phyloP scores from a whole-genome alignment of 35 echinoderm and acorn worm genomes.

The Eucidaris tribuloides region DNA sequence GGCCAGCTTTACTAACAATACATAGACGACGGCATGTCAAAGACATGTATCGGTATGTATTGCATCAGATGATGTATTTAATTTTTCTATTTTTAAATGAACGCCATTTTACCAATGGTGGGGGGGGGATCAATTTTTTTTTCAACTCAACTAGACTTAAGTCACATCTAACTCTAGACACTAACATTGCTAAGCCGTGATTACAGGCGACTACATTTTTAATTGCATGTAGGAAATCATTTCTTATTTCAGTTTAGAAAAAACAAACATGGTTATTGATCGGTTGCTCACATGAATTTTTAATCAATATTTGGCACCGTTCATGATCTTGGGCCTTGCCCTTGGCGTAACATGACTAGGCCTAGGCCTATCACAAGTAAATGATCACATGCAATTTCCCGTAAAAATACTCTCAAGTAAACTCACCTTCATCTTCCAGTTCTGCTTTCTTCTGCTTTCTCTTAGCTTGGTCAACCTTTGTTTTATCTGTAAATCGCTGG shows the following conservation, averaged over 20 bases:
- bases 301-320: background rate
- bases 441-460: constrained; percentile 26
- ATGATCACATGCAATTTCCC: constrained; percentile 40
- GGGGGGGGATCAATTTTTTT: too few species aligned
- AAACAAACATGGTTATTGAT: background rate
- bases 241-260: background rate
- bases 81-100: too few species aligned
- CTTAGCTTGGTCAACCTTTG: constrained; percentile 33
- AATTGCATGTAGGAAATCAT: background rate
- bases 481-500: constrained; percentile 35
- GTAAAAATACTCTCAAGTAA: constrained; percentile 30
- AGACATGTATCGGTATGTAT: too few species aligned
- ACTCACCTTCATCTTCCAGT: constrained; percentile 42
- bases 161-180: background rate
- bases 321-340: background rate
- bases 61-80: too few species aligned
- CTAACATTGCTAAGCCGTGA: background rate
- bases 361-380: constrained; percentile 24
- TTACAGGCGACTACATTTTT: background rate
- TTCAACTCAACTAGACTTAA: background rate
- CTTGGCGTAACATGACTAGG: background rate
- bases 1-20: too few species aligned
- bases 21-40: too few species aligned
- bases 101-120: too few species aligned
- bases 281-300: background rate